Conservation (phyloP, 2,113 vertebrate genomes). For the Carassius carassius region DNA sequence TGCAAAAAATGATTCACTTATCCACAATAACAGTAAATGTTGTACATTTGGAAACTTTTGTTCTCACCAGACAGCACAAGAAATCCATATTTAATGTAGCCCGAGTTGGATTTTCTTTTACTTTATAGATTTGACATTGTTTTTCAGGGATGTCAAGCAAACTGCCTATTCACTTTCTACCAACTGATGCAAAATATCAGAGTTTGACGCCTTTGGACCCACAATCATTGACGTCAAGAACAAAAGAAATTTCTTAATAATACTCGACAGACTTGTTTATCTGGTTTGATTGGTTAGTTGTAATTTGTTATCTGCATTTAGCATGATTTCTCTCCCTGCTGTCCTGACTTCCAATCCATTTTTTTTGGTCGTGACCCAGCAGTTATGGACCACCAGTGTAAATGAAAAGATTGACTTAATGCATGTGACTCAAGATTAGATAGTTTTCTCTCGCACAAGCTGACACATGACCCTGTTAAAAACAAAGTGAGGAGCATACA, state of each 20-base stretch:
- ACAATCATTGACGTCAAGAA: too few relatives aligned
- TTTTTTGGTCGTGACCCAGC: not conserved
- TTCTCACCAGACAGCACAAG: not conserved
- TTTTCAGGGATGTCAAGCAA: too few relatives aligned
- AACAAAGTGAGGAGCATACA: not conserved
- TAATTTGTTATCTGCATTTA: not conserved
- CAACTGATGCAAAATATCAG: too few relatives aligned
- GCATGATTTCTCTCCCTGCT: not conserved
- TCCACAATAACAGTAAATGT: too few relatives aligned
- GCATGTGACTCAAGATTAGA: not conserved
- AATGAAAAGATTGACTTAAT: not conserved
- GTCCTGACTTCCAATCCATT: not conserved
- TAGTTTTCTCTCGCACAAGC: not conserved
- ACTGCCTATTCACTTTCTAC: too few relatives aligned
- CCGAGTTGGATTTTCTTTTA: too few relatives aligned
- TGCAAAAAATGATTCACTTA: not conserved
- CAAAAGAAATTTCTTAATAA: not conserved
- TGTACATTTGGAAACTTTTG: not conserved
- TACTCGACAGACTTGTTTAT: not conserved
- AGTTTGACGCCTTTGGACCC: not conserved
- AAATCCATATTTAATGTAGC: not conserved
- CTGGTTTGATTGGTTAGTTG: not conserved
- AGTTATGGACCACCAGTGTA: not conserved
- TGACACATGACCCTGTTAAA: not conserved
- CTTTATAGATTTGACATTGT: too few relatives aligned